Evolutionary conservation across 2,113 vertebrate species (phyloP).

Genomic region (Cyanoderma ruficeps): DNA sequence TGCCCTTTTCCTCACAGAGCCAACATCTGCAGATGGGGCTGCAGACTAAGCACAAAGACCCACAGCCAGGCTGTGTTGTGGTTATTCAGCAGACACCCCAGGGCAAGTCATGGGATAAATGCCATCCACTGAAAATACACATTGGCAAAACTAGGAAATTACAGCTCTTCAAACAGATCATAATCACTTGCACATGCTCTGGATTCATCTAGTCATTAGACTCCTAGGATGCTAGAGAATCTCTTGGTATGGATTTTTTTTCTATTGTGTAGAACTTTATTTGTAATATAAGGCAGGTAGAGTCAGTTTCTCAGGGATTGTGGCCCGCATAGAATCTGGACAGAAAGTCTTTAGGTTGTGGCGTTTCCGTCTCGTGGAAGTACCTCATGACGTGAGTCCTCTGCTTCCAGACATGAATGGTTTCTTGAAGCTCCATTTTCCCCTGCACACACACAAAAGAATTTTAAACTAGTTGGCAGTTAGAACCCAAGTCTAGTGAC

Average conservation of each 20-base stretch:
- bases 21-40: accelerated
- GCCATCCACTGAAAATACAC: background rate
- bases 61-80: background rate
- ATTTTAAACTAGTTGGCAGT: background rate
- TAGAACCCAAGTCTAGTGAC: background rate
- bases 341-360: conserved; percentile 85
- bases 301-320: conserved; percentile 78
- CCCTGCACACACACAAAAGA: conserved; percentile 74
- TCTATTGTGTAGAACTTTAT: conserved; percentile 62
- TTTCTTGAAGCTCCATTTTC: conserved; percentile 95
- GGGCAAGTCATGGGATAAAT: background rate
- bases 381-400: conserved; percentile 94
- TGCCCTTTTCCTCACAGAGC: background rate
- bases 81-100: background rate
- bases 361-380: conserved; percentile 85
- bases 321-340: conserved; percentile 93
- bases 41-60: background rate
- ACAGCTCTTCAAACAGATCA: background rate
- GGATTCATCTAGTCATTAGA: background rate
- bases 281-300: conserved; percentile 42
- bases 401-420: conserved; percentile 94
- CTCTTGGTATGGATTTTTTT: background rate
- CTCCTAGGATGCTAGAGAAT: background rate
- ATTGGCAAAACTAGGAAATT: background rate
- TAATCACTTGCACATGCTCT: background rate